phyloP scores from a whole-genome alignment of 2,113 vertebrate genomes.

The Fulmarus glacialis region DNA sequence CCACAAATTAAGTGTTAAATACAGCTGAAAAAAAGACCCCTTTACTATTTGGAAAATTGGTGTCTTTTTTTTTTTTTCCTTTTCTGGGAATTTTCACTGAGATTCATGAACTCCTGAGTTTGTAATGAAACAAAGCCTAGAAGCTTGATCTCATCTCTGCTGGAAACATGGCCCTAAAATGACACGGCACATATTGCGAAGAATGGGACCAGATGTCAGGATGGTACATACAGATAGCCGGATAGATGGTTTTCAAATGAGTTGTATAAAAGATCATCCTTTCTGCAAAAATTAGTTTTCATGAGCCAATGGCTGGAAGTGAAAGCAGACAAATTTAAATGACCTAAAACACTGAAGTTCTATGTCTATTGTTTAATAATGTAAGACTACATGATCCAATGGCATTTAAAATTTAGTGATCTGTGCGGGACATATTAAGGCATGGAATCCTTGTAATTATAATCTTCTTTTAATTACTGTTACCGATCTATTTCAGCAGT shows the following conservation, averaged over 20 bases:
- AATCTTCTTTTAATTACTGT: background rate
- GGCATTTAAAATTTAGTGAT: constrained; percentile 19
- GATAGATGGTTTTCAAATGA: background rate
- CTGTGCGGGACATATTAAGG: background rate
- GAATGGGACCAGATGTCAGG: background rate
- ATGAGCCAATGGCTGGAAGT: background rate
- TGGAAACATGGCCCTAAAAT: background rate
- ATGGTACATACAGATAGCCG: background rate
- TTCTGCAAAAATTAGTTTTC: background rate
- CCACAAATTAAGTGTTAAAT: background rate
- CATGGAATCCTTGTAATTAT: background rate
- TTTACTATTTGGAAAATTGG: background rate
- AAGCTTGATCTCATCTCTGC: background rate
- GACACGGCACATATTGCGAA: rapidly evolving
- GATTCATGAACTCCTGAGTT: background rate
- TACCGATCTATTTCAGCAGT: background rate
- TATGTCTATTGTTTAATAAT: background rate
- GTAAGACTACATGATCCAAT: background rate
- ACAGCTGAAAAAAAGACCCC: background rate
- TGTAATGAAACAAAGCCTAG: background rate
- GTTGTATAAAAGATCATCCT: background rate
- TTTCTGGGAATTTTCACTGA: background rate
- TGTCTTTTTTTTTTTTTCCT: background rate
- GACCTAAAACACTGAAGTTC: background rate
- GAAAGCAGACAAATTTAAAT: constrained; percentile 20